A percentile compares a stretch with the other conserved stretches of the same genome.
Conservation (phyloP, 2,113 vertebrate species). For the Delphinapterus leucas region DNA sequence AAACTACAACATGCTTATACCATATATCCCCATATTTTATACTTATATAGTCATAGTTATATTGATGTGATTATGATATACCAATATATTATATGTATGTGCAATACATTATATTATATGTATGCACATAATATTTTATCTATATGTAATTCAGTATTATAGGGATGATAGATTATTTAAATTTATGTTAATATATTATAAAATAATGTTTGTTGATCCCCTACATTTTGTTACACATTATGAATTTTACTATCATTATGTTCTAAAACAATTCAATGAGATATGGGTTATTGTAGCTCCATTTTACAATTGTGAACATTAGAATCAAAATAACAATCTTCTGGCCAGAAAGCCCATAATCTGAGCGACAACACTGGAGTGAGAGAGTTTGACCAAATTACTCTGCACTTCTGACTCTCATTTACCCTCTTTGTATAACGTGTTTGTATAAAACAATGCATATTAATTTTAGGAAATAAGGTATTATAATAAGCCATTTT, state of each 20-base stretch:
- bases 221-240: not conserved
- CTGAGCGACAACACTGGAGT: not conserved
- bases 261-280: not conserved
- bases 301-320: not conserved
- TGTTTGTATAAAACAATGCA: not conserved
- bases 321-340: not conserved
- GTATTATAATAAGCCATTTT: not conserved
- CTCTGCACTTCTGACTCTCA: too few species aligned
- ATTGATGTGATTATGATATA: not conserved
- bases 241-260: not conserved
- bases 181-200: not conserved
- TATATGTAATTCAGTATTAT: not conserved
- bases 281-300: not conserved
- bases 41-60: not conserved
- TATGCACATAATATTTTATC: not conserved
- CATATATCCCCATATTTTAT: not conserved
- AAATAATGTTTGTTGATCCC: not conserved
- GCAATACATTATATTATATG: not conserved
- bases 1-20: not conserved
- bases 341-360: not conserved
- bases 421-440: not conserved
- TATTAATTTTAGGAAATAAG: not conserved
- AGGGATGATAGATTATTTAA: not conserved
- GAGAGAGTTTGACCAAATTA: not conserved
- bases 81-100: too few species aligned